Evolutionary conservation across 2,888 invertebrate species (phyloP).

Genomic region (Fragum whitleyi): DNA sequence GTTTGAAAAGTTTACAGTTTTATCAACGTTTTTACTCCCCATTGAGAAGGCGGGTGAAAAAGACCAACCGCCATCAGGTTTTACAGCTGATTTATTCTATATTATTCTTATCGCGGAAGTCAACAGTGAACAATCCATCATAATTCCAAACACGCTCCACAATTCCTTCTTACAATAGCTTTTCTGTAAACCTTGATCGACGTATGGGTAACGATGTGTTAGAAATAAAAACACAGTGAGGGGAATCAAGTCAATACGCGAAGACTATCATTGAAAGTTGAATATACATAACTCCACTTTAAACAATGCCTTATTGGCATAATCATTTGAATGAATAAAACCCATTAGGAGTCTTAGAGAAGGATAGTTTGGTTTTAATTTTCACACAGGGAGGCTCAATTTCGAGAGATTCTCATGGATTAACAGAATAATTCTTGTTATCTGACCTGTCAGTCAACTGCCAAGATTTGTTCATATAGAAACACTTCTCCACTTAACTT

Average conservation of each 20-base stretch:
- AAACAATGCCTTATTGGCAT: too few species aligned
- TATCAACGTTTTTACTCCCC: too few species aligned
- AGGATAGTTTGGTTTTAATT: too few species aligned
- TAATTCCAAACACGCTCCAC: constrained; percentile 32
- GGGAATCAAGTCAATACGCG: too few species aligned
- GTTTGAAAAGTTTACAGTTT: too few species aligned
- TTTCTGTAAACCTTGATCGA: constrained; percentile 30
- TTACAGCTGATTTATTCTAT: constrained; percentile 57
- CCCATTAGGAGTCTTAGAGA: too few species aligned
- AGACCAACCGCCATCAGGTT: background rate
- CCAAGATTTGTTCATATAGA: constrained; percentile 22
- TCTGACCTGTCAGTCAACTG: constrained; percentile 51
- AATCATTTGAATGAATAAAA: too few species aligned
- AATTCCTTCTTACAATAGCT: constrained; percentile 32
- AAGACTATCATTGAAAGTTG: too few species aligned
- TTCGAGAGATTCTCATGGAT: constrained; percentile 40
- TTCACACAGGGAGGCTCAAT: constrained; percentile 10
- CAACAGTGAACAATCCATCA: constrained; percentile 45
- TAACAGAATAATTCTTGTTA: constrained; percentile 30
- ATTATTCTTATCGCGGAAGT: constrained; percentile 49
- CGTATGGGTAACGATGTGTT: too few species aligned
- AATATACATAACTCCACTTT: too few species aligned
- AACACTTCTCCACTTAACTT: constrained; percentile 17
- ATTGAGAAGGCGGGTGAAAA: too few species aligned
- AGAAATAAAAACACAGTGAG: too few species aligned